Base-by-base conservation (phyloP, 1,140 invertebrate genomes). In the Gryon sp. region DNA sequence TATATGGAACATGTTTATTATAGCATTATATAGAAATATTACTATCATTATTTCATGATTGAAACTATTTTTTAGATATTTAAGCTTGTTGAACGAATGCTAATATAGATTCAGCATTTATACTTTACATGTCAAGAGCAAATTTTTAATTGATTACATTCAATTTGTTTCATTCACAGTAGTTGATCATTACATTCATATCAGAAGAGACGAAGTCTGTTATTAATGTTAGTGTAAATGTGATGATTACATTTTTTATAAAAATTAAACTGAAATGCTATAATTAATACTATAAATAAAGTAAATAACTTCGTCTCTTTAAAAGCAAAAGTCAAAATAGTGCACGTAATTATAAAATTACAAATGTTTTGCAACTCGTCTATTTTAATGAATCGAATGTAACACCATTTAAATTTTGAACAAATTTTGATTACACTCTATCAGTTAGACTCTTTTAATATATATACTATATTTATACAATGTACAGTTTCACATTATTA, bases 81-180 rank as follows among this genome's bases (percentile, higher is more conserved):
- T 40, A 66, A 66, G 81, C 79, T 83, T 84, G 79, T 69, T 78
- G n/a, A 43, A 78, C 52, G 81, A 84, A 84, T 82, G 81, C 72
- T 81, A 80, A 80, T 60, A 82, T 82, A 83, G 70, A 66, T 69
- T 68, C 59, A 82, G 78, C 80, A 82, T 78, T 60, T 53, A 11
- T 53, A 46, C 19, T 55, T 19, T 46, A n/a, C n/a, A n/a, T n/a
- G n/a, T n/a, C n/a, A n/a, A n/a, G n/a, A n/a, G n/a, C n/a, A n/a
- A n/a, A n/a, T n/a, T n/a, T n/a, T n/a, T n/a, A n/a, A 52, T 53
- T 45, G 12, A 36, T 53, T 53, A 15, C 9, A 57, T 46, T 57
- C 24, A 12, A 70, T 62, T 69, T 16, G 24, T 68, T 68, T 68
- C n/a, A n/a, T n/a, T n/a, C n/a, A n/a, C n/a, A n/a, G 63, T 68